Evolutionary conservation across 2,888 invertebrate species (phyloP).

Genomic region (Macrophya annulata): DNA sequence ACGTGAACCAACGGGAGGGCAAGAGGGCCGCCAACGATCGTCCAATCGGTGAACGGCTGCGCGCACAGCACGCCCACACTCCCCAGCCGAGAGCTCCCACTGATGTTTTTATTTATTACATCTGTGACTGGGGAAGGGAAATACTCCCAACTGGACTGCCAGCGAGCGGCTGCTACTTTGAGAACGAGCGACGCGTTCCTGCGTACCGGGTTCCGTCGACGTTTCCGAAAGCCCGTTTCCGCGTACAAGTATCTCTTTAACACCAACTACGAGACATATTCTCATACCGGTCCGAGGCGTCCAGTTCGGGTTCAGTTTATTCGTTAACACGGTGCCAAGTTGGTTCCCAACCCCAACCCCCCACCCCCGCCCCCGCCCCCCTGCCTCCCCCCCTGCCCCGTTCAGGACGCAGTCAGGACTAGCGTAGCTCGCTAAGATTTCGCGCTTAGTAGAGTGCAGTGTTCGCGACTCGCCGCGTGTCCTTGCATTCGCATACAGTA

Average conservation of each 20-base stretch:
- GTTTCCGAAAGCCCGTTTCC: constrained; percentile 72
- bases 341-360: constrained; percentile 56
- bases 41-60: constrained; percentile 70
- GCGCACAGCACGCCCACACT: constrained; percentile 73
- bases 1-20: constrained; percentile 46
- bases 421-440: constrained; percentile 39
- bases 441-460: constrained; percentile 40
- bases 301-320: constrained; percentile 28
- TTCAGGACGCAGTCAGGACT: constrained; percentile 54
- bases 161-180: constrained; percentile 78
- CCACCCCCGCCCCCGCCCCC: constrained; percentile 52
- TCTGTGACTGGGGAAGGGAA: constrained; percentile 80
- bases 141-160: constrained; percentile 78
- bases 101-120: constrained; percentile 80
- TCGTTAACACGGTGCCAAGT: constrained; percentile 54
- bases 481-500: background rate
- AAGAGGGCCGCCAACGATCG: constrained; percentile 69
- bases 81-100: constrained; percentile 76
- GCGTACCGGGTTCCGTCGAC: constrained; percentile 74
- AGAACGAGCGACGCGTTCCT: constrained; percentile 77
- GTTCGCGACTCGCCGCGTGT: constrained; percentile 62
- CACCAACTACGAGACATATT: constrained; percentile 30
- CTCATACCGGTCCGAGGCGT: constrained; percentile 13
- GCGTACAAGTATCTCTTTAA: constrained; percentile 61
- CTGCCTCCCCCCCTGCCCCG: constrained; percentile 52